A percentile compares a stretch with the other conserved stretches of the same genome.
Conservation (phyloP, 2,797 vertebrate genomes). For the Phalloptychus januarius region DNA sequence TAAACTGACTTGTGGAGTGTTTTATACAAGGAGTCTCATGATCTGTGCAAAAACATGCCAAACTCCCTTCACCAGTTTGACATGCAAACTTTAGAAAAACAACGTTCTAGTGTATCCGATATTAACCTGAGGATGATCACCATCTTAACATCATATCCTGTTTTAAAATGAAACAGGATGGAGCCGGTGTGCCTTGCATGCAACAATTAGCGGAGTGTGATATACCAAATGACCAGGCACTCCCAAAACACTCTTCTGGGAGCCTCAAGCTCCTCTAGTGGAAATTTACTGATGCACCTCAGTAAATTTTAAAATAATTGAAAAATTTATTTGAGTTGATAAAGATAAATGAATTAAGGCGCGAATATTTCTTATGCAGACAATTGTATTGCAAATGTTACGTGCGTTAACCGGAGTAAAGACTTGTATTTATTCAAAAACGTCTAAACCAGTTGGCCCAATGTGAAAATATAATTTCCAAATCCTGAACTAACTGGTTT, state of each 20-base stretch:
- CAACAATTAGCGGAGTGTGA: background rate
- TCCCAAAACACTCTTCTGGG: background rate
- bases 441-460: background rate
- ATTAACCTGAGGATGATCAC: background rate
- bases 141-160: background rate
- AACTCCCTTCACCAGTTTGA: background rate
- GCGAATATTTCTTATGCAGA: background rate
- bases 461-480: background rate
- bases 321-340: background rate
- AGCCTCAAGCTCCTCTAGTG: background rate
- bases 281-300: background rate
- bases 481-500: background rate
- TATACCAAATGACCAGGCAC: background rate
- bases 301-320: background rate
- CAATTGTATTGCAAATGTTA: background rate
- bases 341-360: background rate
- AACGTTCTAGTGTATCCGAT: background rate
- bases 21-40: background rate
- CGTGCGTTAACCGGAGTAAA: background rate
- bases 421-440: background rate
- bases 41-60: background rate
- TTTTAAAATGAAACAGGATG: conserved; percentile 4
- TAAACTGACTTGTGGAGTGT: conserved; percentile 23
- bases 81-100: background rate
- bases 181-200: background rate